Conservation (phyloP, 2,888 invertebrate genomes). For the Colostygia pectinataria region DNA sequence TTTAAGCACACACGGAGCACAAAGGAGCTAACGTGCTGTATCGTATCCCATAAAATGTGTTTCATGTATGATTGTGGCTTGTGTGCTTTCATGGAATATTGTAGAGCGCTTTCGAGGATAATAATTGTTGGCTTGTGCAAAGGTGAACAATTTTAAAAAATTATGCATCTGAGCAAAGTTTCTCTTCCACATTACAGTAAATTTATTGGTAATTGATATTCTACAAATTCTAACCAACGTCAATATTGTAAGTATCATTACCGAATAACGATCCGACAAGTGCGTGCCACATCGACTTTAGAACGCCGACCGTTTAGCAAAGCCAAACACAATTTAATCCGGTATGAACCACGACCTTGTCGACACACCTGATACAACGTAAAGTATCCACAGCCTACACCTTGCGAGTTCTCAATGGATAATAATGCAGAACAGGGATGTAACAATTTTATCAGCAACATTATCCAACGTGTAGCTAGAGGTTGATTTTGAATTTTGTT, state of each 20-base stretch:
- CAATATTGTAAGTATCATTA: constrained; percentile 1
- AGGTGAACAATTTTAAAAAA: constrained; percentile 36
- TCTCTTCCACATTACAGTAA: no score
- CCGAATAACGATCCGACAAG: constrained; percentile 9
- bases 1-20: constrained; percentile 40
- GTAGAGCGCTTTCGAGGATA: constrained; percentile 49
- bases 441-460: constrained; percentile 2
- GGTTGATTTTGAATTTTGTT: no score
- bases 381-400: constrained; percentile 56
- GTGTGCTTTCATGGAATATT: constrained; percentile 53
- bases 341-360: constrained; percentile 25
- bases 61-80: constrained; percentile 1
- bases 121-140: constrained; percentile 49
- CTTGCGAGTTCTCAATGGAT: constrained; percentile 63
- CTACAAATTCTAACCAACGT: constrained; percentile 1
- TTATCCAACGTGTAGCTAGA: no score
- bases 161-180: no score
- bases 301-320: constrained; percentile 10
- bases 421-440: constrained; percentile 44
- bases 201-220: not conserved
- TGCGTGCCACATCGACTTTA: constrained; percentile 8
- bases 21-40: constrained; percentile 54
- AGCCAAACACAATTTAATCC: constrained; percentile 23
- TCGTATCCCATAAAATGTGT: constrained; percentile 19
- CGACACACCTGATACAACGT: constrained; percentile 31